Conservation (phyloP, 2,113 vertebrate genomes). For the Oostethus manadensis region DNA sequence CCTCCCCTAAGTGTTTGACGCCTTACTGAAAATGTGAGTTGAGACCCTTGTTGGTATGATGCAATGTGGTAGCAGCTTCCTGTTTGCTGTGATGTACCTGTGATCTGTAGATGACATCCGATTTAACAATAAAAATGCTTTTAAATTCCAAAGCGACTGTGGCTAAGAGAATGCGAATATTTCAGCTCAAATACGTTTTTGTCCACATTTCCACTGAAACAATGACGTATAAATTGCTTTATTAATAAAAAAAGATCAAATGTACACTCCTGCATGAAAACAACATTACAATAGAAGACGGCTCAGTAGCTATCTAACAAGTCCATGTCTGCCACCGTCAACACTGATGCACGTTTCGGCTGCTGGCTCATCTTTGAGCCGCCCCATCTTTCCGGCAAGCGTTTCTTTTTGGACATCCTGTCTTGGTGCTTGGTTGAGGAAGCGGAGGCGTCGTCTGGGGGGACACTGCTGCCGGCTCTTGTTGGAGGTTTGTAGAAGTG, state of each 20-base stretch:
- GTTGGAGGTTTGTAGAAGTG: constrained; percentile 80
- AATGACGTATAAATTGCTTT: constrained; percentile 30
- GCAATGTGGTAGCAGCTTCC: constrained; percentile 21
- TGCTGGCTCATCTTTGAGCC: constrained; percentile 36
- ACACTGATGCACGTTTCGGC: constrained; percentile 74
- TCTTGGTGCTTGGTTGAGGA: constrained; percentile 25
- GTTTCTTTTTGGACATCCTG: constrained; percentile 67
- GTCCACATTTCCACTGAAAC: background rate
- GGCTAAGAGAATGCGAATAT: background rate
- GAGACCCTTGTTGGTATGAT: constrained; percentile 24
- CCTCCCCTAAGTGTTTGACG: constrained; percentile 28
- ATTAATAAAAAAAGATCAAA: constrained; percentile 29
- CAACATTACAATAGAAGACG: background rate
- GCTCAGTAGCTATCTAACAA: constrained; percentile 86
- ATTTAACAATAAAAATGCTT: constrained; percentile 43
- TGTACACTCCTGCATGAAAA: background rate
- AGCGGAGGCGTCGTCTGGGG: background rate
- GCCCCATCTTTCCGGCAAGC: constrained; percentile 54
- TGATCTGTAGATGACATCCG: constrained; percentile 20
- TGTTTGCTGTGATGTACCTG: constrained; percentile 4
- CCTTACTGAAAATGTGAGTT: constrained; percentile 40
- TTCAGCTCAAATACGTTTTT: background rate
- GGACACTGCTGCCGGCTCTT: constrained; percentile 7
- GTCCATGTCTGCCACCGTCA: constrained; percentile 81
- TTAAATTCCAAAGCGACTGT: too few species aligned